Percentiles rank a stretch among this genome's conserved stretches.
Conservation (phyloP, 2,797 vertebrate species). For the Bovichtus diacanthus region DNA sequence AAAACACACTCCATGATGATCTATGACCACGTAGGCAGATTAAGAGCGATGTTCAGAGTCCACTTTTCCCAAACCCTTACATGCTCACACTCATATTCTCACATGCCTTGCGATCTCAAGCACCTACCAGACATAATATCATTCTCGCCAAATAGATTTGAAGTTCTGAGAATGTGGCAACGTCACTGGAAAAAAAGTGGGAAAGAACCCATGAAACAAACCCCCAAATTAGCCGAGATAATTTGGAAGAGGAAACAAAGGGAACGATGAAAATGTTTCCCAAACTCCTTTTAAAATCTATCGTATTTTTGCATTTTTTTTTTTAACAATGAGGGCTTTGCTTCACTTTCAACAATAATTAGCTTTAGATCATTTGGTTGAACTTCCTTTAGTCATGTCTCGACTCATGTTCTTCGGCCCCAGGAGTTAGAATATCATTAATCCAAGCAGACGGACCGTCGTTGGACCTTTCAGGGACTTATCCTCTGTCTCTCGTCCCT, state of each 20-base stretch:
- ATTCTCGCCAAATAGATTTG: too few species aligned
- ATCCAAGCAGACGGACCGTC: not conserved
- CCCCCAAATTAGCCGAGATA: too few species aligned
- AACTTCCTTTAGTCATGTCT: too few species aligned
- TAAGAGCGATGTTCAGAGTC: not conserved
- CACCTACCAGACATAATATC: not conserved
- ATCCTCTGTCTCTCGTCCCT: constrained; percentile 10
- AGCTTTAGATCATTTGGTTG: too few species aligned
- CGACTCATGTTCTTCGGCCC: too few species aligned
- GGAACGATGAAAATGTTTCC: too few species aligned
- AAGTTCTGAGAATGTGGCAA: not conserved
- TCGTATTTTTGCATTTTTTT: too few species aligned
- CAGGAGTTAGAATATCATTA: too few species aligned
- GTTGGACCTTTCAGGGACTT: constrained; percentile 14
- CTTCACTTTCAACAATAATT: too few species aligned
- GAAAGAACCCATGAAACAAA: too few species aligned
- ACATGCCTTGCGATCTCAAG: not conserved
- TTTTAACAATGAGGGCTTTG: too few species aligned
- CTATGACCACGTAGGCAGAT: not conserved
- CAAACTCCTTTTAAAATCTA: too few species aligned
- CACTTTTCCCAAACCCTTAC: not conserved
- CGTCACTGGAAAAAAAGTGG: not conserved
- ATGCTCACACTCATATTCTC: not conserved
- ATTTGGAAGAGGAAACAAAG: not conserved
- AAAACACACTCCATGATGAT: constrained; percentile 9